Percentiles rank a stretch among this genome's conserved stretches.
phyloP scores from a whole-genome alignment of 2,797 vertebrate genomes.

The Hipposideros larvatus region DNA sequence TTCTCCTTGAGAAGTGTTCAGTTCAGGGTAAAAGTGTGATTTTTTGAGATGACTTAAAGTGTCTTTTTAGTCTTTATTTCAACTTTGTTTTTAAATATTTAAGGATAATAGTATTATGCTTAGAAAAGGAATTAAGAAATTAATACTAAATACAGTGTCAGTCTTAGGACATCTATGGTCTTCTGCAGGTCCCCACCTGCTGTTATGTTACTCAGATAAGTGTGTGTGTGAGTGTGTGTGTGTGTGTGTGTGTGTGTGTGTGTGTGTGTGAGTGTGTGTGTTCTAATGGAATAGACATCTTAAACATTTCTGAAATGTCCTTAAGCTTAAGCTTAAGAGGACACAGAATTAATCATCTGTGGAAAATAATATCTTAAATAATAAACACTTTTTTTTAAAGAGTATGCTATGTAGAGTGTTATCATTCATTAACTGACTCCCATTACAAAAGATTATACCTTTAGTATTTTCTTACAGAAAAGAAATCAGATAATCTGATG shows the following conservation, averaged over 20 bases:
- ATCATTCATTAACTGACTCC: neutral
- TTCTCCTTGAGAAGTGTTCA: neutral
- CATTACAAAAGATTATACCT: neutral
- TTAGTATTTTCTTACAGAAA: constrained; percentile 33
- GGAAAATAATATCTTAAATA: neutral
- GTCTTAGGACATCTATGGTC: neutral
- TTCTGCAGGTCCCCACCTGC: neutral
- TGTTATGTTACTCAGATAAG: neutral
- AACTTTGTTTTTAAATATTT: constrained; percentile 12
- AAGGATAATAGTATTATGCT: neutral
- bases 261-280: neutral
- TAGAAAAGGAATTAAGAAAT: constrained; percentile 20
- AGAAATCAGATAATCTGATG: neutral
- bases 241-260: neutral
- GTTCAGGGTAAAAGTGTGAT: neutral
- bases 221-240: neutral
- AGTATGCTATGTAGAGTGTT: neutral
- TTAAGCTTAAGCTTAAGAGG: constrained; percentile 19
- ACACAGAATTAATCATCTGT: constrained; percentile 36
- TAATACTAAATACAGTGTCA: neutral
- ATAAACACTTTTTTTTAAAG: neutral
- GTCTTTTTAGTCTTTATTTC: neutral
- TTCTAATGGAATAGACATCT: neutral
- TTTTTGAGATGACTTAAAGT: constrained; percentile 27
- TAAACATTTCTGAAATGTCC: neutral